Base-by-base conservation (phyloP, 2,113 vertebrate genomes). In the Oncorhynchus masou region DNA sequence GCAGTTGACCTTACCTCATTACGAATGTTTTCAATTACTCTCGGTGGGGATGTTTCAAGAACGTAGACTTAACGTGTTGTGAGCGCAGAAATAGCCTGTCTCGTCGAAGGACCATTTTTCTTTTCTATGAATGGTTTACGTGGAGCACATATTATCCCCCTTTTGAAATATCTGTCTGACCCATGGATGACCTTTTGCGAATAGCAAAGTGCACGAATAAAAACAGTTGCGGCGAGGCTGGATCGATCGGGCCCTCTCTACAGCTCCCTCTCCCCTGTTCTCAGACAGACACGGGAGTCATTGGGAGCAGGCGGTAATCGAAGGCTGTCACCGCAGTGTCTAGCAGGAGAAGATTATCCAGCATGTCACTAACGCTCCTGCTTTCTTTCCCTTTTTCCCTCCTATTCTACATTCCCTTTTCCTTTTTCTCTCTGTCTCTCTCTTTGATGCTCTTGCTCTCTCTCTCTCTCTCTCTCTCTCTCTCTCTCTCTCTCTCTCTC, bases 291-390 rank as follows among this genome's bases (percentile, higher is more conserved):
- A 24, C 69, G 65, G 76, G 70, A 71, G 74, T 85, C 76, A 62
- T 71, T 48, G 66, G 74, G 79, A 87, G 73, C 39, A 71, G 74
- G 79, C 73, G 74, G 69, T 74, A 87, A 82, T 77, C 45, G 62
- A 83, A 70, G 73, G 64, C 73, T 81, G 73, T 83, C 74, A 78
- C 71, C 65, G 79, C 34, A 45, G 20, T 79, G 74, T 83, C 76
- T 66, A 74, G 54, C 48, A 75, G 74, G 73, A 54, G 83, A 81
- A 80, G 74, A 76, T 67, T 67, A 82, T 74, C 74, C 75, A 57
- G 25, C 24, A 76, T 62, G 66, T 78, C 81, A 72, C 25, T 80
- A 16, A 4, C 4, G 57, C 81, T 86, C 5, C 7, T 6, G 16
- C 20, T 2, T 60, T 60, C 16, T 54, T 5, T 16, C 2, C 16